A percentile compares a stretch with the other conserved stretches of the same genome.
These are phyloP conservation scores for Ctenopoma multispine DNA, from an alignment of 2,797 vertebrate species.

Conservation along the genomic window DNA sequence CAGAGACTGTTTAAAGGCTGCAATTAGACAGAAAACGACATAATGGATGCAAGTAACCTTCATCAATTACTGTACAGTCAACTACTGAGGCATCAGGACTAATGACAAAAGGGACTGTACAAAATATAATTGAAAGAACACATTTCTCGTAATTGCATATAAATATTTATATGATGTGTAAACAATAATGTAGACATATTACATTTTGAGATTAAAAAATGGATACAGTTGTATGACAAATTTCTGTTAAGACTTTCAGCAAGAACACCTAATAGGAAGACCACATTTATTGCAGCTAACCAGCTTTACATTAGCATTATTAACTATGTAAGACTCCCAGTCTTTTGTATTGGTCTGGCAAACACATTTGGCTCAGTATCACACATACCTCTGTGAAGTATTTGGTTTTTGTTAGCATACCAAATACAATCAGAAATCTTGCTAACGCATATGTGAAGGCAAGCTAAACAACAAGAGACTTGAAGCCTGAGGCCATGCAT, in stretches of 20 bases:
- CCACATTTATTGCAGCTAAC: constrained; percentile 11
- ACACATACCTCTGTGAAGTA: constrained; percentile 37
- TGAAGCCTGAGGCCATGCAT: constrained; percentile 35
- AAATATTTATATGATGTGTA: constrained; percentile 1
- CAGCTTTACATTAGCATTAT: constrained; percentile 18
- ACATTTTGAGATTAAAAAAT: neutral
- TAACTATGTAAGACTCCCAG: constrained; percentile 5
- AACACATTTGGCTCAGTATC: constrained; percentile 52
- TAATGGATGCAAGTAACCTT: constrained; percentile 10
- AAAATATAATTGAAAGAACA: neutral
- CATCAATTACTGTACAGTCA: neutral
- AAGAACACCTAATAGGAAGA: constrained; percentile 22
- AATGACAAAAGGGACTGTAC: neutral
- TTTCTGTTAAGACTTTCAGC: constrained; percentile 48
- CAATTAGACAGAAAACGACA: constrained; percentile 37
- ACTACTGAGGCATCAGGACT: neutral
- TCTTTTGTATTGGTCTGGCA: constrained; percentile 40
- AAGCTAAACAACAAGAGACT: constrained; percentile 26
- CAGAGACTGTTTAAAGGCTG: constrained; percentile 34
- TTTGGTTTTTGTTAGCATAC: constrained; percentile 37
- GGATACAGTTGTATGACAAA: too few species aligned
- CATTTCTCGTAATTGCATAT: neutral
- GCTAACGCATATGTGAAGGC: constrained; percentile 44
- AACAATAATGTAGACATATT: too few species aligned
- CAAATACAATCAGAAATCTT: constrained; percentile 59